A percentile compares a stretch with the other conserved stretches of the same genome.
Conservation (phyloP, 1,140 invertebrate genomes). For the Scaptomyza pallida region DNA sequence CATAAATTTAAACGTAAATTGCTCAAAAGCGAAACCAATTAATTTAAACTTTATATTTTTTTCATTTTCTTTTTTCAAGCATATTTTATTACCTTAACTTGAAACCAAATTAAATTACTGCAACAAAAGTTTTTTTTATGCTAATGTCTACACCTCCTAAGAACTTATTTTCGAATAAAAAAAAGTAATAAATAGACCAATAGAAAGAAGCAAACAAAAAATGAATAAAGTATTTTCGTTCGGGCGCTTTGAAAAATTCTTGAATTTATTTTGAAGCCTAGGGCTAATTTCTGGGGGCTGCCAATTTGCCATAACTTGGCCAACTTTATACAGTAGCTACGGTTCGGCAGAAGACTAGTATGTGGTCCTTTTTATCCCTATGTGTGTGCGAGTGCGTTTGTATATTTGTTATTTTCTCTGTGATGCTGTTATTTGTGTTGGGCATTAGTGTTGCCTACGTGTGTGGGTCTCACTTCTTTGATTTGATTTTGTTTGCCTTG, state of each 20-base stretch:
- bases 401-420: constrained; percentile 30
- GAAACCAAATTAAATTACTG: constrained; percentile 50
- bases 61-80: constrained; percentile 24
- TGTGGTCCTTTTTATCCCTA: constrained; percentile 13
- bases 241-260: constrained; percentile 60
- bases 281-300: constrained; percentile 34
- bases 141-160: constrained; percentile 21
- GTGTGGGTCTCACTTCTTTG: constrained; percentile 26
- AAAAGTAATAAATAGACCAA: constrained; percentile 60
- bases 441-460: constrained; percentile 69
- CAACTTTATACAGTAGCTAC: constrained; percentile 22
- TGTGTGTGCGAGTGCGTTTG: constrained; percentile 18
- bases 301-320: constrained; percentile 68
- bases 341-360: not conserved
- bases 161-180: constrained; percentile 49
- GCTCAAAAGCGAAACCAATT: too few species aligned
- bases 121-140: constrained; percentile 29
- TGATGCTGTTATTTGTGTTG: constrained; percentile 42
- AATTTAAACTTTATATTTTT: constrained; percentile 1
- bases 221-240: constrained; percentile 41
- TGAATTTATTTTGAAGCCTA: constrained; percentile 72
- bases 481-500: constrained; percentile 40
- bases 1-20: too few species aligned
- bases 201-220: constrained; percentile 10
- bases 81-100: constrained; percentile 52